A percentile compares a stretch with the other conserved stretches of the same genome.
These are phyloP conservation scores for Capromys pilorides DNA, from an alignment of 2,797 vertebrate species.

Conservation along the genomic window DNA sequence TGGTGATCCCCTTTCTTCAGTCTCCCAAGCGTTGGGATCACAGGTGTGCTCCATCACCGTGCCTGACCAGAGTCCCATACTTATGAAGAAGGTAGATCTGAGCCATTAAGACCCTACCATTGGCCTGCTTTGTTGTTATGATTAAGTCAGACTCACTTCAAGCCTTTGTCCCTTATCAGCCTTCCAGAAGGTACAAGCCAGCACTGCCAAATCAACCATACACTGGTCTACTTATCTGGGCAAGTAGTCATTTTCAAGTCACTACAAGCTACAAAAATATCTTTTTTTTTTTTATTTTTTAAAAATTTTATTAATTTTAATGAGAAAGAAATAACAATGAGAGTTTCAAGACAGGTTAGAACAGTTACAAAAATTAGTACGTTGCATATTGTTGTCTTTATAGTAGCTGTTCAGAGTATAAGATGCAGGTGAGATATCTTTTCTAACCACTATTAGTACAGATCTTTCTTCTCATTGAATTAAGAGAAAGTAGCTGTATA, in stretches of 20 bases:
- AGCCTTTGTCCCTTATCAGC: not conserved
- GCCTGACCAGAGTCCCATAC: not conserved
- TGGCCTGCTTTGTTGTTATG: not conserved
- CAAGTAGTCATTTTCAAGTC: not conserved
- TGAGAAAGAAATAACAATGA: no score
- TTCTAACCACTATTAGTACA: no score
- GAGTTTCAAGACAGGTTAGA: no score
- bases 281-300: not conserved
- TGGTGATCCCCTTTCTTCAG: not conserved
- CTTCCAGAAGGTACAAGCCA: not conserved
- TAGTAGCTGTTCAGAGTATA: no score
- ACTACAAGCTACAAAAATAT: not conserved
- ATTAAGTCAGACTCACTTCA: conserved; percentile 8
- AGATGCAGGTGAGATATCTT: no score
- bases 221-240: not conserved
- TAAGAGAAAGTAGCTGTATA: no score
- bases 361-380: no score
- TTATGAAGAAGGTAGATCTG: conserved; percentile 24
- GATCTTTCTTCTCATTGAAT: no score
- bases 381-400: no score
- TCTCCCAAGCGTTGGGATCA: not conserved
- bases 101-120: conserved; percentile 4
- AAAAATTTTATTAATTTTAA: not conserved
- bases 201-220: not conserved
- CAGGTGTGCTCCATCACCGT: no score